Evolutionary conservation across 2,888 invertebrate species (phyloP).

Genomic region (Aspidapion aeneum): DNA sequence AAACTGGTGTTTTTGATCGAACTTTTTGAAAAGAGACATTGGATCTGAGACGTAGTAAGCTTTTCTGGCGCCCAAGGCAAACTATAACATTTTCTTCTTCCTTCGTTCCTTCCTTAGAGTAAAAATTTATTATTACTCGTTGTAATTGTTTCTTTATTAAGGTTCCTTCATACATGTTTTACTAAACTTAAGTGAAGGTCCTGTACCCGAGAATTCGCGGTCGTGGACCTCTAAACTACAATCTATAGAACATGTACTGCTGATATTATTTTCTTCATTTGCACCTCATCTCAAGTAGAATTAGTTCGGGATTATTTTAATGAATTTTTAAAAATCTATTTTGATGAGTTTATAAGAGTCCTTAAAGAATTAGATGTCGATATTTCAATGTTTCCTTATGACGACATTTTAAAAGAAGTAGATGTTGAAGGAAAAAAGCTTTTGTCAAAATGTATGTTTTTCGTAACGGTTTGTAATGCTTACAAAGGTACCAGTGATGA

Average conservation of each 20-base stretch:
- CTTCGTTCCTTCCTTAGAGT: no score
- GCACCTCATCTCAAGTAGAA: constrained; percentile 13
- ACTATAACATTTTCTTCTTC: no score
- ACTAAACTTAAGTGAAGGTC: constrained; percentile 13
- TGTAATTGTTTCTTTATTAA: constrained; percentile 13
- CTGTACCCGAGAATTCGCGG: constrained; percentile 10
- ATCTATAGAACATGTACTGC: constrained; percentile 6
- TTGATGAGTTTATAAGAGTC: constrained; percentile 16
- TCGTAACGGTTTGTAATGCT: background rate
- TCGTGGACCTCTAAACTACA: constrained; percentile 18
- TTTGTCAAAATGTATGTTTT: background rate
- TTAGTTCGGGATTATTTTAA: constrained; percentile 10
- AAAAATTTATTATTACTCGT: no score
- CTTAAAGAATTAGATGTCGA: constrained; percentile 16
- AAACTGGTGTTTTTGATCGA: constrained; percentile 9
- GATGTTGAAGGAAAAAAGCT: background rate
- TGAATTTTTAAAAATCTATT: constrained; percentile 18
- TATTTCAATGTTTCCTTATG: constrained; percentile 10
- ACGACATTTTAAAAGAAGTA: constrained; percentile 16
- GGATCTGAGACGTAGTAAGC: constrained; percentile 9
- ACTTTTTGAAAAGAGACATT: constrained; percentile 7
- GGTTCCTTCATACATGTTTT: constrained; percentile 23
- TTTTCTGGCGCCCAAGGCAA: no score
- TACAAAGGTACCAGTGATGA: constrained; percentile 12
- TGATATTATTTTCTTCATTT: constrained; percentile 18